Evolutionary conservation across 2,797 vertebrate species (phyloP).

Genomic region (Acanthopagrus latus): DNA sequence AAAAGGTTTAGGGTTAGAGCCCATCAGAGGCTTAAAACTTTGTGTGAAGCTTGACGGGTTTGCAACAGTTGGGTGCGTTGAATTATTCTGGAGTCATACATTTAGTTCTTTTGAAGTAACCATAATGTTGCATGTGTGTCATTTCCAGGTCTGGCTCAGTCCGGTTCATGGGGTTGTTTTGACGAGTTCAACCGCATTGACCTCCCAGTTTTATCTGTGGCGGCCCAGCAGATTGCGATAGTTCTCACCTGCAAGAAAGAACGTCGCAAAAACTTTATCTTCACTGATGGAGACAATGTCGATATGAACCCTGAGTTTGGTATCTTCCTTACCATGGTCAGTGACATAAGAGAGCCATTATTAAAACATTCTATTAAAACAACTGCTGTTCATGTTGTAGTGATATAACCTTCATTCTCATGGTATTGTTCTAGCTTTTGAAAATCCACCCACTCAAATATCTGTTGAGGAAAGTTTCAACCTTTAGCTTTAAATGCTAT

Average conservation of each 20-base stretch:
- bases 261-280: constrained; percentile 90
- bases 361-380: neutral
- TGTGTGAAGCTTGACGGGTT: neutral
- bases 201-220: constrained; percentile 96
- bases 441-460: neutral
- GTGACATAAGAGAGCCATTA: constrained; percentile 29
- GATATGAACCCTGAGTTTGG: constrained; percentile 98
- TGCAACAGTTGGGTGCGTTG: neutral
- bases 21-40: neutral
- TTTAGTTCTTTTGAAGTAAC: neutral
- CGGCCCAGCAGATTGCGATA: constrained; percentile 96
- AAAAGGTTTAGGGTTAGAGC: neutral
- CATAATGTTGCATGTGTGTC: constrained; percentile 16
- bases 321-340: constrained; percentile 97
- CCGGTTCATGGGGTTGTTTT: constrained; percentile 99
- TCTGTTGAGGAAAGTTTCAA: neutral
- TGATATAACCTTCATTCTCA: neutral
- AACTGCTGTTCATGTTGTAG: neutral
- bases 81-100: neutral
- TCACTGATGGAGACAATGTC: constrained; percentile 95
- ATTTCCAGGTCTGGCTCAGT: constrained; percentile 93
- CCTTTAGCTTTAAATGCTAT: neutral
- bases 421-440: neutral
- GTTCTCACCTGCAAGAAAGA: constrained; percentile 97
- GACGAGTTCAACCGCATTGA: constrained; percentile 98